Base-by-base conservation (phyloP, 2,888 invertebrate species). In the Melinopterus prodromus region DNA sequence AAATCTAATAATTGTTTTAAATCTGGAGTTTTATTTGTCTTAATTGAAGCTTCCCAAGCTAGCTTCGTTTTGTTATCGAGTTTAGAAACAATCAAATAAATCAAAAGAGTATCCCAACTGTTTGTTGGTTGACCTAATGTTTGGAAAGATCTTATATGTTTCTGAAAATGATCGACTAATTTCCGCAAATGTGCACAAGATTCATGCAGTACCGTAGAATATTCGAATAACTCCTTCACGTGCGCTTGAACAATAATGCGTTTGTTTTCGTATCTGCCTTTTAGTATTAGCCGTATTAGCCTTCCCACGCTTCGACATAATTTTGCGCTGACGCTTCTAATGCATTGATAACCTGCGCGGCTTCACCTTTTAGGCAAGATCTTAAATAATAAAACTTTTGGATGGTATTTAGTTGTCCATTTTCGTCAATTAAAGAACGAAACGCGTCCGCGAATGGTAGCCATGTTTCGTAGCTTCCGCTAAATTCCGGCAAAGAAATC, bases 21-120 rank as follows among this genome's bases (percentile, higher is more conserved):
- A n/a, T 35, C 71, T 69, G 81, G 83, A 71, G 78, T 71, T 16
- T 77, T 37, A 70, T 79, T 26, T 69, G 77, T 36, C 9, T 16
- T 37, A 53, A 81, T 16, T 2, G 80, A 74, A 0, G 16, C 16
- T 53, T 85, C 84, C 84, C 83, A 86, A 53, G 84, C 83, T 69
- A 81, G 78, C 6, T 79, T 79, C 7, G 83, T 82, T 16, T 36
- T 76, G 12, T 37, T 15, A 76, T 84, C 84, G n/a, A 85, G 76
- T 78, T 84, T 84, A 9, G 74, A 76, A 0, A 81, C 78, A 0
- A 86, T 78, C 14, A 84, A 16, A 38, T 83, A 78, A 36, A 84
- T 81, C 15, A 85, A 9, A 0, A 85, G 26, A 9, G 80, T 81
- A 71, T 85, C 84, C 85, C 85, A 86, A 12, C 74, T 35, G 0